Evolutionary conservation across 2,113 vertebrate species (phyloP).

Genomic region (Aptenodytes forsteri): DNA sequence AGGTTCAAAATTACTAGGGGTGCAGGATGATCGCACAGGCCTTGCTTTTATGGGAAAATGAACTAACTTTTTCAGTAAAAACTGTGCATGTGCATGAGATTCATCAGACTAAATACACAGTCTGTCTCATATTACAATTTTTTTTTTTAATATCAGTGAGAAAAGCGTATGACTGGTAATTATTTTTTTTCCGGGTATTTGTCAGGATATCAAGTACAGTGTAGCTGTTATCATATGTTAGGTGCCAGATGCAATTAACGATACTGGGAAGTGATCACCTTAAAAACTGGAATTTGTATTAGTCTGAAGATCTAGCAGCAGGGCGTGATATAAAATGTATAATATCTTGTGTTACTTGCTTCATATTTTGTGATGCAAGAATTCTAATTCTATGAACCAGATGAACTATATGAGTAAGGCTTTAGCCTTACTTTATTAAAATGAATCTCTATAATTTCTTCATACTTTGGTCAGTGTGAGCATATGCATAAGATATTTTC

Average conservation of each 20-base stretch:
- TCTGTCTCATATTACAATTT: not conserved
- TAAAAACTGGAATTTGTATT: not conserved
- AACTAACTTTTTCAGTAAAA: not conserved
- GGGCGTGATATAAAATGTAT: not conserved
- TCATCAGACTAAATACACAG: not conserved
- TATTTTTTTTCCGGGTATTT: not conserved
- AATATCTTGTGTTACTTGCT: not conserved
- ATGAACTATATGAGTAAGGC: not conserved
- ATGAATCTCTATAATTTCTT: not conserved
- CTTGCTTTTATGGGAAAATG: not conserved
- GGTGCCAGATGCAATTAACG: not conserved
- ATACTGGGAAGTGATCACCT: not conserved
- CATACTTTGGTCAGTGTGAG: not conserved
- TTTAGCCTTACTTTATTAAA: not conserved
- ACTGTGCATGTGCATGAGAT: not conserved
- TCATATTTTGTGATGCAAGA: not conserved
- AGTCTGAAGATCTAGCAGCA: not conserved
- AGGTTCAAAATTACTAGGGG: not conserved
- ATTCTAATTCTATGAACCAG: not conserved
- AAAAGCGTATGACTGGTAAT: not conserved
- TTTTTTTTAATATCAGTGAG: not conserved
- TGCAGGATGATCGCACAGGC: not conserved
- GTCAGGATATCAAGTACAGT: not conserved
- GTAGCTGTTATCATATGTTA: not conserved
- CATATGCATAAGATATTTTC: not conserved